Evolutionary conservation across 2,888 invertebrate genomes (phyloP), one percentile per base, ranked within the genome.

Genomic region (Sarcophaga rosellei): DNA sequence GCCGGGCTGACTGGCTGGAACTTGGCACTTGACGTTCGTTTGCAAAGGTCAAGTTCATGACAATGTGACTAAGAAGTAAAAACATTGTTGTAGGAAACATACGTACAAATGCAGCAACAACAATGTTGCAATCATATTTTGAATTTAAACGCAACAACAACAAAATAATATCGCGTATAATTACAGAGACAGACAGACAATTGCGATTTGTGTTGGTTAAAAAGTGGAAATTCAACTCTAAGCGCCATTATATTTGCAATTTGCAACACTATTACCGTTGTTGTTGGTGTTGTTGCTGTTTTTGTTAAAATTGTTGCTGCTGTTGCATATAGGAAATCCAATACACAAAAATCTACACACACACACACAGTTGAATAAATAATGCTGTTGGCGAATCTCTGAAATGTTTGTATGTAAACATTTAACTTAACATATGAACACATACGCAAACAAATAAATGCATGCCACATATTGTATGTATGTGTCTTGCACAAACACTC

Each of bases 41-140:
- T 35, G 35, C 35, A 35, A 87, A 87, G 87, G 87, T 87, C 87
- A 87, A 87, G 87, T 84, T 87, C 84, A 87, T 87, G 87, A 81
- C 87, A 84, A 75, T 81, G 69, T 72, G 61, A 23, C 59, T 77
- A 17, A 65, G 21, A 62, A 76, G 17, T 10, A 35, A 59, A 25
- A 62, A 81, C 73, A 81, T 66, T 76, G 68, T 81, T 62, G 59
- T 78, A 70, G 59, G 35, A 62, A 59, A 53, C 5, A 15, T 17
- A 47, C 1, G 12, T 47, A 15, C 53, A 53, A 5, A 53, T 53
- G 53, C 53, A 15, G 53, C 17, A 53, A 4, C 53, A 53, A 53
- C 53, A 15, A 53, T 15, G 53, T 53, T 53, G 53, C 17, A 53
- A 12, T 53, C 53, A 53, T 53, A 53, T 17, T 53, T 53, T 53